Evolutionary conservation across 2,797 vertebrate genomes (phyloP).

Genomic region (Onychomys leucogaster): DNA sequence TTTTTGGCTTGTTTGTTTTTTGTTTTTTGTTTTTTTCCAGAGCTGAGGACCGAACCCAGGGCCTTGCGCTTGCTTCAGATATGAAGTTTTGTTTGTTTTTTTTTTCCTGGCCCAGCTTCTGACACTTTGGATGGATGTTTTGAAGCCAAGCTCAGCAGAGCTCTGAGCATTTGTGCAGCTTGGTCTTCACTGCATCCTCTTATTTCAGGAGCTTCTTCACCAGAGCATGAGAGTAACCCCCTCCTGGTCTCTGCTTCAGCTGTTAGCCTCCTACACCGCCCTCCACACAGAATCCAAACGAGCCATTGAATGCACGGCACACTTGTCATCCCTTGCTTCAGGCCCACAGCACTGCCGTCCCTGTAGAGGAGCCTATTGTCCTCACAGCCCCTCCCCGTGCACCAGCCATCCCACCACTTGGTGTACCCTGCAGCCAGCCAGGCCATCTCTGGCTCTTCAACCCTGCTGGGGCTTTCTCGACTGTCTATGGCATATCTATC

Average conservation of each 20-base stretch:
- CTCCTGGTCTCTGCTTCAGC: not conserved
- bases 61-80: too few relatives aligned
- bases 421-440: not conserved
- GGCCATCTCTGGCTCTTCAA: not conserved
- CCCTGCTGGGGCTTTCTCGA: not conserved
- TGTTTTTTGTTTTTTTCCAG: too few relatives aligned
- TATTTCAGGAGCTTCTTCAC: not conserved
- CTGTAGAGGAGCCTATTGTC: not conserved
- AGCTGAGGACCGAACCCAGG: too few relatives aligned
- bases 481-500: fast-evolving
- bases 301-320: not conserved
- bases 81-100: not conserved
- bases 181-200: not conserved
- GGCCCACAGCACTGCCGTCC: not conserved
- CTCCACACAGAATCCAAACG: not conserved
- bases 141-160: not conserved
- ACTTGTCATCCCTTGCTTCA: not conserved
- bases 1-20: too few relatives aligned
- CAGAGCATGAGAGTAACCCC: not conserved
- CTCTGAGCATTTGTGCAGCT: not conserved
- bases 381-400: not conserved
- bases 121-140: not conserved
- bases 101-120: not conserved
- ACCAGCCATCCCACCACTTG: fast-evolving
- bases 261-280: not conserved